phyloP scores from a whole-genome alignment of 2,888 invertebrate species.

The Vesta saturnalis region DNA sequence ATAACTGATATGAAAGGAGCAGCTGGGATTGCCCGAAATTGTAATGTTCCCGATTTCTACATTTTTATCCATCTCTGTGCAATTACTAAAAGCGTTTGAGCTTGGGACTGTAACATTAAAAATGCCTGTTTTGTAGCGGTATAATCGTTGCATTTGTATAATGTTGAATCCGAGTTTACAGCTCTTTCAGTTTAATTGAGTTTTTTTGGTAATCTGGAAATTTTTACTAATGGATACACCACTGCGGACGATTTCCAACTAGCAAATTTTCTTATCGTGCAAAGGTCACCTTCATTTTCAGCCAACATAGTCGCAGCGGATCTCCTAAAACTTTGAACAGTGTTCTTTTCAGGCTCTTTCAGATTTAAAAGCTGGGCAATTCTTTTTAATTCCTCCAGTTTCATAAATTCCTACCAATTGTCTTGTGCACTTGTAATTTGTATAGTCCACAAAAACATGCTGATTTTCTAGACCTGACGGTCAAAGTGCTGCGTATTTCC shows the following conservation, averaged over 20 bases:
- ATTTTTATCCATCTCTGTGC: too few relatives aligned
- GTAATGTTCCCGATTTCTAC: too few relatives aligned
- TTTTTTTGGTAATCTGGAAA: not conserved
- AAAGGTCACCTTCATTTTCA: not conserved
- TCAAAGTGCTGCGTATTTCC: too few relatives aligned
- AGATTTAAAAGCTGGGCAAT: not conserved
- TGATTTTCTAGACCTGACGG: too few relatives aligned
- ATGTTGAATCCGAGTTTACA: too few relatives aligned
- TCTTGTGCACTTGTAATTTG: not conserved
- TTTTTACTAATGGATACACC: not conserved
- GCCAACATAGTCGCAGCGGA: not conserved
- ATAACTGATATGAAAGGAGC: too few relatives aligned
- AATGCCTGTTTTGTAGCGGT: too few relatives aligned
- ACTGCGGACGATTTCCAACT: not conserved
- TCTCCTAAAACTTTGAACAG: too few relatives aligned
- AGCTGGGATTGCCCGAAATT: too few relatives aligned
- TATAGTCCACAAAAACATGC: not conserved
- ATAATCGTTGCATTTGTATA: too few relatives aligned
- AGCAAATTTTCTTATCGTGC: not conserved
- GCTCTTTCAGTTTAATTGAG: not conserved
- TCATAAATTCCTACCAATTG: not conserved
- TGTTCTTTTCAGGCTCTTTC: not conserved
- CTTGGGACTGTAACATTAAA: too few relatives aligned
- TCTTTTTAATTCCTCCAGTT: not conserved
- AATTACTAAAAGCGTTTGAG: too few relatives aligned